Evolutionary conservation across 1,140 invertebrate species (phyloP), one percentile per base, ranked within the genome.

Genomic region (Melanaphis sacchari): DNA sequence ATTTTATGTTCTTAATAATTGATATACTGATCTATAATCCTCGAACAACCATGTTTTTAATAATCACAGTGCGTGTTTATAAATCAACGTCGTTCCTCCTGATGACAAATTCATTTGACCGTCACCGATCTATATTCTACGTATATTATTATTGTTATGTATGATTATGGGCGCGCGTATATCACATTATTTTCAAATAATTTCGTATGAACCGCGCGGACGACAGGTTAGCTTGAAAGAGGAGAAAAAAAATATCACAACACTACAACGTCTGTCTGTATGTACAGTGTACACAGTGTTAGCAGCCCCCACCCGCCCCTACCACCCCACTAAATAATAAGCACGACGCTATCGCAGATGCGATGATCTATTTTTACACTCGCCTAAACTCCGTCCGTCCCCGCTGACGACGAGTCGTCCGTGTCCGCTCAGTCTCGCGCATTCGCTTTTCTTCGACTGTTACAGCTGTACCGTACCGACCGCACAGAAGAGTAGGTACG

Each of bases 341-440:
- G n/a, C 88, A 24, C 88, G 26, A 38, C 88, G 88, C 59, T 59
- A 59, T 59, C 88, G 88, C 88, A 18, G 88, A 90, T 90, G 88
- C 88, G 88, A 59, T 59, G 88, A 90, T 90, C 88, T 90, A 90
- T 90, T 90, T 90, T 90, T 90, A 90, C 52, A 90, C 52, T 90
- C 88, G 36, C 88, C 88, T 90, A 59, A 90, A 90, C 49, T 59
- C 52, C 88, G 88, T 90, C 38, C 24, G 88, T 90, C 88, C 52
- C 88, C n/a, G 88, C 88, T 59, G 88, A 90, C 88, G 88, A 36
- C 52, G 22, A 59, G 88, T 90, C 88, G 88, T 90, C 88, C 36
- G 88, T 59, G 36, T 26, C 36, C 88, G 36, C 22, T 59, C 88
- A 26, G 88, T 90, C 88, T 89, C 87, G 87, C 87, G 36, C 49